Base-by-base conservation (phyloP, 2,113 vertebrate genomes). In the Tenebrosternarchus preto region DNA sequence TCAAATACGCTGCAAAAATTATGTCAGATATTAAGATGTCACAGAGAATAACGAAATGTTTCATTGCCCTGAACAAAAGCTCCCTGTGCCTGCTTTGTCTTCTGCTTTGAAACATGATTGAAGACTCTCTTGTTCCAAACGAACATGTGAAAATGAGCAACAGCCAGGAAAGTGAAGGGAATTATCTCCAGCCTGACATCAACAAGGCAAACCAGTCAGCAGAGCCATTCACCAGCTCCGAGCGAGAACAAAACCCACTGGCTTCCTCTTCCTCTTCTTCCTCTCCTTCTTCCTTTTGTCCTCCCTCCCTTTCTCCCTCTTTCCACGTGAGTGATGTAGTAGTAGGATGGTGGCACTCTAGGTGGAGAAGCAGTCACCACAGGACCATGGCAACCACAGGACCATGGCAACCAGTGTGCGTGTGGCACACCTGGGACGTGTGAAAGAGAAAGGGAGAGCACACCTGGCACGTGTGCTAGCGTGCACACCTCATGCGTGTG, bases 61-160 rank as follows among this genome's bases (percentile, higher is more conserved):
- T 63, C 2, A 11, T 43, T 20, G 29, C 19, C 11, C n/a, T 12
- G 43, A 71, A 50, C 53, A 25, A 63, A n/a, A 53, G 24, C 31
- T 53, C 33, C 22, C 17, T 24, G 24, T 2, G 4, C 19, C 60
- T 73, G 27, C 11, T 36, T 59, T 60, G 59, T 39, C n/a, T 24
- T 33, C 19, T 31, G 33, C 59, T 43, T 27, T n/a, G 33, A 67
- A 50, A 67, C n/a, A 61, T 73, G 39, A 77, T 27, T 53, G 20
- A 76, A 25, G n/a, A 76, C 57, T 22, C 15, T 71, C 66, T 76
- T 29, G 8, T 71, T 63, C 17, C 20, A 57, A 57, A 66, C 76
- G 15, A 24, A 67, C 67, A 9, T 71, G 46, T 80, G 25, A 72
- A 72, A 76, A 73, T 77, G 9, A 72, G 76, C 27, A 73, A 76